A percentile compares a stretch with the other conserved stretches of the same genome.
These are phyloP conservation scores for Eumaeus atala DNA, from an alignment of 1,140 invertebrate genomes.

Conservation along the genomic window DNA sequence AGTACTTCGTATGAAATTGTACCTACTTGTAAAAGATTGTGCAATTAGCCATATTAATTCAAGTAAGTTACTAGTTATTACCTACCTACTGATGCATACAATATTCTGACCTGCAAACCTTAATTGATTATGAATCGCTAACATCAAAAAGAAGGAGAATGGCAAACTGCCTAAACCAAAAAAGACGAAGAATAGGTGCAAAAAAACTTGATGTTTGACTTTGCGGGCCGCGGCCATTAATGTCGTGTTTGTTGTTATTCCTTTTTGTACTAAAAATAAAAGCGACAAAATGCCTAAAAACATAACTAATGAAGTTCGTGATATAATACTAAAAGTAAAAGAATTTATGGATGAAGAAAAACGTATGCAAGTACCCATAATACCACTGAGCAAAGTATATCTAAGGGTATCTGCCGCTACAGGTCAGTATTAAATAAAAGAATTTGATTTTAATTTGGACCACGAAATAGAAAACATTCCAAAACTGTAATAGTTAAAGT, in stretches of 20 bases:
- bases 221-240: slow-evolving; percentile 17
- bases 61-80: no score
- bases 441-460: no score
- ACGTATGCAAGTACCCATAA: slow-evolving; percentile 66
- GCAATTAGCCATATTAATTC: no score
- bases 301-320: slow-evolving; percentile 64
- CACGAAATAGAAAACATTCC: no score
- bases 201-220: neutral
- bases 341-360: slow-evolving; percentile 70
- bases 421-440: slow-evolving; percentile 37
- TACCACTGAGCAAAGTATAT: slow-evolving; percentile 64
- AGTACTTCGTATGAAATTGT: no score
- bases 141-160: neutral
- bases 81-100: no score
- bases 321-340: slow-evolving; percentile 66
- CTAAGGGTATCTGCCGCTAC: slow-evolving; percentile 61
- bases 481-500: no score
- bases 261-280: slow-evolving; percentile 6
- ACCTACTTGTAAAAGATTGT: no score
- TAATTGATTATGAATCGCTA: neutral
- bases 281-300: slow-evolving; percentile 59
- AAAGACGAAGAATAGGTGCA: neutral
- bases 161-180: no score
- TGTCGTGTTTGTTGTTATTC: slow-evolving; percentile 11
- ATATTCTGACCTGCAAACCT: no score